phyloP scores from a whole-genome alignment of 2,888 invertebrate genomes.

The Omphaloscelis lunosa region DNA sequence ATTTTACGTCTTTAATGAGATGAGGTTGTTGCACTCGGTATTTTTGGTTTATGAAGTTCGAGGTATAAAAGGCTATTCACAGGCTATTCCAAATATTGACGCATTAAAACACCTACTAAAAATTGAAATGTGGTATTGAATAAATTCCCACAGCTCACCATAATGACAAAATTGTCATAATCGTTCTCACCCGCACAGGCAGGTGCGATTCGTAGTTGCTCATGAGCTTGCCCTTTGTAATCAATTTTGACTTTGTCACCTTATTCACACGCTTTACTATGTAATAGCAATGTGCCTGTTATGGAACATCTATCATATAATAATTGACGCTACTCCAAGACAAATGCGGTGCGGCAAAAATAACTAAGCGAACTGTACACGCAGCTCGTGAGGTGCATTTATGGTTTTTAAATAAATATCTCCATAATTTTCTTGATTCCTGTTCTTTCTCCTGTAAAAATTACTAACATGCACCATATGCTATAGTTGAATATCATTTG shows the following conservation, averaged over 20 bases:
- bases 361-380: not conserved
- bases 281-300: conserved; percentile 49
- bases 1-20: conserved; percentile 63
- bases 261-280: conserved; percentile 77
- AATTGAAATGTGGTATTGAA: conserved; percentile 40
- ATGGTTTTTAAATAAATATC: conserved; percentile 5
- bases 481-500: conserved; percentile 45
- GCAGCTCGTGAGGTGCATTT: not conserved
- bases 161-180: conserved; percentile 81
- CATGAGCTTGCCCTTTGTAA: conserved; percentile 73
- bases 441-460: conserved; percentile 25
- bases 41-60: conserved; percentile 45
- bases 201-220: conserved; percentile 85
- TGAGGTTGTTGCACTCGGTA: conserved; percentile 61
- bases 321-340: not conserved
- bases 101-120: conserved; percentile 26
- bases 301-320: conserved; percentile 10
- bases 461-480: conserved; percentile 60
- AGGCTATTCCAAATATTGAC: conserved; percentile 35
- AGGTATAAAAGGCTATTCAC: conserved; percentile 22
- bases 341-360: not conserved
- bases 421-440: conserved; percentile 14
- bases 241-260: conserved; percentile 81
- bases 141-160: conserved; percentile 78
- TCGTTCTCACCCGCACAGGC: conserved; percentile 79